These are phyloP conservation scores for Anoplophora glabripennis DNA, from an alignment of 1,140 invertebrate species.

Conservation along the genomic window DNA sequence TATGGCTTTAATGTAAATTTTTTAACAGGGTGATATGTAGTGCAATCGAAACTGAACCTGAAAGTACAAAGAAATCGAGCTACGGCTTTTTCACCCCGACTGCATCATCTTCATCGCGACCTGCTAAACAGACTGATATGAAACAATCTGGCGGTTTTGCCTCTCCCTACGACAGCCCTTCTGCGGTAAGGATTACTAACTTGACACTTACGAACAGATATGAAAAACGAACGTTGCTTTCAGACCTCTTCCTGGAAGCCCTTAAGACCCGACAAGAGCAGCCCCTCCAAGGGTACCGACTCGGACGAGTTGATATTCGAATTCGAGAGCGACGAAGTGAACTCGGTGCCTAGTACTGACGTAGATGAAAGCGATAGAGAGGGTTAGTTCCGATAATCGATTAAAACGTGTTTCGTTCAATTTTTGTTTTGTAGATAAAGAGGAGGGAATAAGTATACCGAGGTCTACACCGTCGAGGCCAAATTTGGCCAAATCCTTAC, in stretches of 20 bases:
- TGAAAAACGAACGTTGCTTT: constrained; percentile 2
- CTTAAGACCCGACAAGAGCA: constrained; percentile 25
- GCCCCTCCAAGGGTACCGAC: constrained; percentile 46
- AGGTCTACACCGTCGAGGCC: constrained; percentile 45
- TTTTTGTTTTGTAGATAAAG: constrained; percentile 46
- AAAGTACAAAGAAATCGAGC: too few species aligned
- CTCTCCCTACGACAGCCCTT: neutral
- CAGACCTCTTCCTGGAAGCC: constrained; percentile 1
- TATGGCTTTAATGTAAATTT: too few species aligned
- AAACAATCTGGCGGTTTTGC: neutral
- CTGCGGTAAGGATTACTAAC: neutral
- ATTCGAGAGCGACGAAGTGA: constrained; percentile 54
- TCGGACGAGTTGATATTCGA: constrained; percentile 52
- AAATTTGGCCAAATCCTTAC: constrained; percentile 56
- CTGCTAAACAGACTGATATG: neutral
- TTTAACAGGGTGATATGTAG: too few species aligned
- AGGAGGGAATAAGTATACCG: constrained; percentile 52
- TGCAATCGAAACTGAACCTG: too few species aligned
- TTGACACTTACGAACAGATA: neutral
- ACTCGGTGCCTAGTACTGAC: constrained; percentile 34
- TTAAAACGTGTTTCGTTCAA: constrained; percentile 10
- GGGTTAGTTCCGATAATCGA: constrained; percentile 12
- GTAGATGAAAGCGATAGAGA: constrained; percentile 50
- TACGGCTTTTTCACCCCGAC: too few species aligned
- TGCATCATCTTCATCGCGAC: too few species aligned